Evolutionary conservation across 2,113 vertebrate species (phyloP), one percentile per base, ranked within the genome.

Genomic region (Aramus guarauna): DNA sequence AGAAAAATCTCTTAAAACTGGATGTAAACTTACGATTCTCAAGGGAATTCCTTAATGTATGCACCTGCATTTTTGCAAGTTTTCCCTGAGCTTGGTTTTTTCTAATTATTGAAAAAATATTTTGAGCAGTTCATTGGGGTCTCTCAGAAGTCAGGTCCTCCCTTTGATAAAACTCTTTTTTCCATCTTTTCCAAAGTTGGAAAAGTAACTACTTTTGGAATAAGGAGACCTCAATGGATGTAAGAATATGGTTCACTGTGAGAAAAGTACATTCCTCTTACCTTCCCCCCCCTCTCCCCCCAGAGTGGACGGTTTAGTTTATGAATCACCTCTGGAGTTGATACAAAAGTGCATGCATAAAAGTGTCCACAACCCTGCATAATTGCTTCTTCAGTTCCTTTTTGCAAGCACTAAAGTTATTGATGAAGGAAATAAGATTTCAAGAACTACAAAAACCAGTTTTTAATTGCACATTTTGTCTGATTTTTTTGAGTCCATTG

Each of bases 1-100:
- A 83, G 79, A 95, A 97, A 97, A 96, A 86, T 97, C 90, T 68
- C 56, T 88, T 73, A 68, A 82, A 96, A 95, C 78, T 94, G 67
- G 68, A 83, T 87, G 75, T 79, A 88, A 97, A 92, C 79, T 94
- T 97, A 62, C 0, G 23, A 89, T 84, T 91, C 90, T 87, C 69
- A 29, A 92, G 90, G 92, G 96, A 85, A 59, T 95, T 96, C 66
- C 62, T 82, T 89, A 94, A 74, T 75, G 68, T 74, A 86, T 78
- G 63, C 72, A 96, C 87, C 90, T 97, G 81, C 8, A 82, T 96
- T 91, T 94, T 81, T 69, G 47, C 48, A 89, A 68, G 16, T 76
- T 96, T 94, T 91, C 59, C 63, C 63, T 27, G 50, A 87, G 67
- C 59, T 67, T 76, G 5, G 68, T 71, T 92, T 66, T 95, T 95